A percentile compares a stretch with the other conserved stretches of the same genome.
phyloP scores from a whole-genome alignment of 2,797 vertebrate genomes.

The Anguilla pacifica region DNA sequence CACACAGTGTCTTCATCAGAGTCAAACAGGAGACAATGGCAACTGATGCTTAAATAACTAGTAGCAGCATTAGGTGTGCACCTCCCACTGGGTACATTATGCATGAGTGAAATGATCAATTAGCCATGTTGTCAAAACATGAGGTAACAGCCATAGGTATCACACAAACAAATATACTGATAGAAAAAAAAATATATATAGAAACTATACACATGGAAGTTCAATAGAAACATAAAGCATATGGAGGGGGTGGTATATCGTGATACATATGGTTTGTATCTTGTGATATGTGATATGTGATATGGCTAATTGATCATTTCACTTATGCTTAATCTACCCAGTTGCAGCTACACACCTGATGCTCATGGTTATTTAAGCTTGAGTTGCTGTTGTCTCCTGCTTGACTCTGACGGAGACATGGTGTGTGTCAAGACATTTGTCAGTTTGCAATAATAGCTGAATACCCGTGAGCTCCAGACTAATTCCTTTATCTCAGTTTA shows the following conservation, averaged over 20 bases:
- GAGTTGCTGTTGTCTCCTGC: background rate
- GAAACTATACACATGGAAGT: too few relatives aligned
- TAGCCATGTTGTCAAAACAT: too few relatives aligned
- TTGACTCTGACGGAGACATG: background rate
- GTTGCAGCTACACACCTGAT: background rate
- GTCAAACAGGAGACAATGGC: background rate
- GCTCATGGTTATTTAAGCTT: background rate
- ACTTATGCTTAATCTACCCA: too few relatives aligned
- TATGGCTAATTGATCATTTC: too few relatives aligned
- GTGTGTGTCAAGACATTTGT: background rate
- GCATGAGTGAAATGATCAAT: too few relatives aligned
- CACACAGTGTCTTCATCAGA: background rate
- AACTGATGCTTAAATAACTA: background rate
- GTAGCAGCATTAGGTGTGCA: background rate
- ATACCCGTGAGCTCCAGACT: background rate
- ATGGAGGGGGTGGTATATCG: background rate
- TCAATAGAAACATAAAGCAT: too few relatives aligned
- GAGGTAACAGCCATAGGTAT: too few relatives aligned
- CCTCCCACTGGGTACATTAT: too few relatives aligned
- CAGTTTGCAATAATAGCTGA: background rate
- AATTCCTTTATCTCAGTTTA: background rate
- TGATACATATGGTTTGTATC: too few relatives aligned
- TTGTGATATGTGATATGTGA: too few relatives aligned
- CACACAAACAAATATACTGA: background rate
- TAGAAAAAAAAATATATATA: too few relatives aligned